Evolutionary conservation across 1,140 invertebrate species (phyloP).

Genomic region (Polypedilum pembai): DNA sequence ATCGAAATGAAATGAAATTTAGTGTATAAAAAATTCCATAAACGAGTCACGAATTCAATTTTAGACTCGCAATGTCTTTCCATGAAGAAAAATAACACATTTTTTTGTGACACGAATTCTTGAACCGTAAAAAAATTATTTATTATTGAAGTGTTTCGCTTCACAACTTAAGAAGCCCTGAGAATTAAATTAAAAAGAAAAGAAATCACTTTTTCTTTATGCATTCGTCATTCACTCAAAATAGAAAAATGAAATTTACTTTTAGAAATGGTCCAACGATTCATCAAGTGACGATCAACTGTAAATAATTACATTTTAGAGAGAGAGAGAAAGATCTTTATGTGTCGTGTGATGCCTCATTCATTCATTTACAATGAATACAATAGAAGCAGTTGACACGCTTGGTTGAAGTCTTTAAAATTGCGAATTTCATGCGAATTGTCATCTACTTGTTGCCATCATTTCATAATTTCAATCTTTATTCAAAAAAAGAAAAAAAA

Average conservation of each 20-base stretch:
- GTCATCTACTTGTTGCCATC: too few relatives aligned
- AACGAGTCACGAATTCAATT: conserved; percentile 17
- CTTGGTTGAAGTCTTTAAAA: too few relatives aligned
- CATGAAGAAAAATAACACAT: neutral
- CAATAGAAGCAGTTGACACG: too few relatives aligned
- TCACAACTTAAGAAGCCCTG: neutral
- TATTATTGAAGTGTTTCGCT: conserved; percentile 1
- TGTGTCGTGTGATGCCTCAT: neutral
- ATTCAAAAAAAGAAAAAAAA: too few relatives aligned
- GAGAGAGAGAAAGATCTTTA: neutral
- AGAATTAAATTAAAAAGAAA: neutral
- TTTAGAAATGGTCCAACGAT: neutral
- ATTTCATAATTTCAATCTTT: too few relatives aligned
- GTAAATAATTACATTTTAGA: conserved; percentile 13
- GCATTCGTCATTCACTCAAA: neutral
- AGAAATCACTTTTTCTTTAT: too few relatives aligned
- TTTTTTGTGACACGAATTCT: conserved; percentile 12
- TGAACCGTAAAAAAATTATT: neutral
- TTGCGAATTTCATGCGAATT: too few relatives aligned
- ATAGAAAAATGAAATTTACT: neutral
- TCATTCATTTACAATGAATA: too few relatives aligned
- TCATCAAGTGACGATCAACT: conserved; percentile 11
- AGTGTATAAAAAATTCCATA: neutral
- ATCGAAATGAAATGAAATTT: neutral
- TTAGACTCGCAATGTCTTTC: conserved; percentile 16